Evolutionary conservation across 2,797 vertebrate species (phyloP).

Genomic region (Myiotriccus ornatus): DNA sequence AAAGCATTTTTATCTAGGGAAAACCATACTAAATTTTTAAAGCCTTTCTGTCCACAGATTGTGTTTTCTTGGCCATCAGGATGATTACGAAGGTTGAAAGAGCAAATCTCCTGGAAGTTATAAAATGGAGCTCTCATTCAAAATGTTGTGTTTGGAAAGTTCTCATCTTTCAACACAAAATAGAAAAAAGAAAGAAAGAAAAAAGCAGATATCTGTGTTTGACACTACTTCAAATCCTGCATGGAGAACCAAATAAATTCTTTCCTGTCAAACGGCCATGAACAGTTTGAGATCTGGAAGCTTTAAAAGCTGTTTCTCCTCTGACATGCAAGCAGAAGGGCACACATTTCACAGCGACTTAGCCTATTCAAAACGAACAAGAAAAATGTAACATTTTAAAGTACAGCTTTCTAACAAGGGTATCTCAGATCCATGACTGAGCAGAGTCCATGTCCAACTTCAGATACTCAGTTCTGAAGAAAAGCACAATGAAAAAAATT

Average conservation of each 20-base stretch:
- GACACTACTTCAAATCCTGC: neutral
- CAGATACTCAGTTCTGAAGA: neutral
- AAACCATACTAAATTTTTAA: neutral
- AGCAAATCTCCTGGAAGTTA: neutral
- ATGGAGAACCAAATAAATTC: neutral
- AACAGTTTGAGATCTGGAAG: neutral
- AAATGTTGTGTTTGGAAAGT: neutral
- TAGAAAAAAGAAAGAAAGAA: neutral
- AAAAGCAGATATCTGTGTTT: neutral
- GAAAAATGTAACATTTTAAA: neutral
- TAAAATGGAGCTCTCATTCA: neutral
- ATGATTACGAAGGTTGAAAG: neutral
- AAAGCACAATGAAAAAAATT: neutral
- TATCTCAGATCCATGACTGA: neutral
- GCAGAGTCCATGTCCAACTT: neutral
- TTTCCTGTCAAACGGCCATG: neutral
- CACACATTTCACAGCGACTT: neutral
- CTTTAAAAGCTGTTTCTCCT: neutral
- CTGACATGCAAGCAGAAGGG: neutral
- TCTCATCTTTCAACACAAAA: neutral
- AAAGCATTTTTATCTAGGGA: neutral
- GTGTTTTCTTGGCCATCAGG: neutral
- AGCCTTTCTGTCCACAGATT: neutral
- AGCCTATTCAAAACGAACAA: neutral
- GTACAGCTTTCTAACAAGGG: neutral